phyloP scores from a whole-genome alignment of 2,113 vertebrate genomes.

The Egretta garzetta region DNA sequence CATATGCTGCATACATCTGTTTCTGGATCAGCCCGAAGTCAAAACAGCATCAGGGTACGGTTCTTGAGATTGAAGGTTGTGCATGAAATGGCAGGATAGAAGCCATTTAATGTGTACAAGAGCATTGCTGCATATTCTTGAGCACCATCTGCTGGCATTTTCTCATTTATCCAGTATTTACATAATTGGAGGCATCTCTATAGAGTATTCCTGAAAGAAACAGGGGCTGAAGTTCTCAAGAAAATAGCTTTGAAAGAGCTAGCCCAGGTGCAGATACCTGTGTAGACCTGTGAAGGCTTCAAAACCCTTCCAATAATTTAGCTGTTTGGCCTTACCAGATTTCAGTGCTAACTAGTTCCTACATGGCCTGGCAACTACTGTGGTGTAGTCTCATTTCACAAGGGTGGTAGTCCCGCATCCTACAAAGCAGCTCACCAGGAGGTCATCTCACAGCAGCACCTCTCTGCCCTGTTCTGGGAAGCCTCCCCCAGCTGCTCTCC shows the following conservation, averaged over 20 bases:
- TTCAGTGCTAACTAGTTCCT: background rate
- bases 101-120: background rate
- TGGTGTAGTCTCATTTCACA: background rate
- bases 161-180: background rate
- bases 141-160: conserved; percentile 38
- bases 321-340: background rate
- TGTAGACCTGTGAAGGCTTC: background rate
- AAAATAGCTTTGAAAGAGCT: background rate
- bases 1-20: background rate
- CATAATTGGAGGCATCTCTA: background rate
- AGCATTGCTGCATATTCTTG: conserved; percentile 11
- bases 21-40: background rate
- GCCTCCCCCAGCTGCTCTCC: background rate
- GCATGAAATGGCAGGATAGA: background rate
- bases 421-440: background rate
- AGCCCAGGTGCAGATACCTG: background rate
- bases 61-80: background rate
- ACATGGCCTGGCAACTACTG: rapidly evolving
- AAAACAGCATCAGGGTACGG: background rate
- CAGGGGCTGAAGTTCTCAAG: background rate
- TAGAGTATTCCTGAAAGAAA: background rate
- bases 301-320: background rate
- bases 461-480: background rate
- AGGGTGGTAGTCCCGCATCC: rapidly evolving
- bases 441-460: background rate